These are phyloP conservation scores for Morone saxatilis DNA, from an alignment of 2,113 vertebrate species.

Conservation along the genomic window DNA sequence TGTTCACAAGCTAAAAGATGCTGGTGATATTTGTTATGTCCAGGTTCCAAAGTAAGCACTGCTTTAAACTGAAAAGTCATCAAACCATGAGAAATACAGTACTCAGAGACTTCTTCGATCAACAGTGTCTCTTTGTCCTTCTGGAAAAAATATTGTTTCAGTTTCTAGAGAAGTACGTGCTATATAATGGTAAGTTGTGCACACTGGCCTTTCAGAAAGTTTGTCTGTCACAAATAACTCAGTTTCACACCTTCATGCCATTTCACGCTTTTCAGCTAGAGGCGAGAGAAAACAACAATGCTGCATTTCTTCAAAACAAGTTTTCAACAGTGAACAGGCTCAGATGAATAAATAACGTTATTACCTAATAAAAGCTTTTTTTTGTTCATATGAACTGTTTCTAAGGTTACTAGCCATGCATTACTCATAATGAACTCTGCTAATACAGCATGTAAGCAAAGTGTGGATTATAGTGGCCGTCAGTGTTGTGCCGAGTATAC, in stretches of 20 bases:
- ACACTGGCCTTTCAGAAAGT: conserved; percentile 9
- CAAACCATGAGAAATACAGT: not conserved
- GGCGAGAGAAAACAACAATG: not conserved
- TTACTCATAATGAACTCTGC: not conserved
- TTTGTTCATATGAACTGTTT: not conserved
- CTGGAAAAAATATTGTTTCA: not conserved
- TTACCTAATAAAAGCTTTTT: too few species aligned
- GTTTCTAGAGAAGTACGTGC: conserved; percentile 29
- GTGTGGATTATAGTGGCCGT: not conserved
- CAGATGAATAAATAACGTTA: not conserved
- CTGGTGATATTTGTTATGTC: not conserved
- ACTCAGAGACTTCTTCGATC: not conserved
- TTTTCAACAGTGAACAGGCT: not conserved
- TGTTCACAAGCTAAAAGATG: not conserved
- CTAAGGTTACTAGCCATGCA: not conserved
- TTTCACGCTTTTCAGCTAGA: conserved; percentile 17
- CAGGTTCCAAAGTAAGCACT: not conserved
- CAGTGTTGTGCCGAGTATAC: not conserved
- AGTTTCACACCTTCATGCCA: conserved; percentile 15
- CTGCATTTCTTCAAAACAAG: not conserved
- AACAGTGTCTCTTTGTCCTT: not conserved
- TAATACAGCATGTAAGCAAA: not conserved
- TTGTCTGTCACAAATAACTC: not conserved
- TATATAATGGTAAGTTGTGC: conserved; percentile 3
- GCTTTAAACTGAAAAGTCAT: not conserved